Base-by-base conservation (phyloP, 2,113 vertebrate genomes). In the Rousettus leschenaultii region DNA sequence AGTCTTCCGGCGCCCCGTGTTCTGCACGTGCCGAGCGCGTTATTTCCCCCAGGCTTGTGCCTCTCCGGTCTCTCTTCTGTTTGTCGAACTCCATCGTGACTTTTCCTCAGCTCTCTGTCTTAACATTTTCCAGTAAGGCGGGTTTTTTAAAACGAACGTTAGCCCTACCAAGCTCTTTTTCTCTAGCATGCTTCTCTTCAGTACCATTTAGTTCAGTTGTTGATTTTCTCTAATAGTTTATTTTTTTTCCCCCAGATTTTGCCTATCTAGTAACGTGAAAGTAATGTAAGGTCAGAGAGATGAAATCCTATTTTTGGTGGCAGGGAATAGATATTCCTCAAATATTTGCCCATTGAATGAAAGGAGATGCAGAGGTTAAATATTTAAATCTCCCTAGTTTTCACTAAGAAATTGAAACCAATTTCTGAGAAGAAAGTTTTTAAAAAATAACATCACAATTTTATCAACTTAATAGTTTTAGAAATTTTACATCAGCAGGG, bases 401-500 rank as follows among this genome's bases (percentile, higher is more conserved):
- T 92, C 59, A 79, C 8, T 38, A 51, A n/a, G 21, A 89, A 84
- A 35, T 92, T 53, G 45, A 94, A 91, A 55, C 28, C 48, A 80
- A 51, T 51, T 83, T 90, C 84, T 95, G 61, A 94, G 16, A 63
- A 79, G 59, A 51, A 61, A 28, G 0, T 0, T 12, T 0, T 94
- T 95, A 94, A 79, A 30, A 48, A 24, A 55, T 57, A 94, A 26
- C 30, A 57, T 71, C 38, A 33, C 28, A 71, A 5, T 88, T 77
- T 88, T 93, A 55, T 73, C 33, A 63, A 19, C 11, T 95, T 53
- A 68, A 1, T 48, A 38, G n/a, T 95, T 97, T 57, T 77, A 83
- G 95, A 92, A 97, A 71, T 83, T 10, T 35, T 24, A 75, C 18
- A 98, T 98, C 98, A 98, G 97, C 97, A 98, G 98, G 86, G 95